Evolutionary conservation across 2,888 invertebrate species (phyloP).

Genomic region (Mesorhabditis spiculigera): DNA sequence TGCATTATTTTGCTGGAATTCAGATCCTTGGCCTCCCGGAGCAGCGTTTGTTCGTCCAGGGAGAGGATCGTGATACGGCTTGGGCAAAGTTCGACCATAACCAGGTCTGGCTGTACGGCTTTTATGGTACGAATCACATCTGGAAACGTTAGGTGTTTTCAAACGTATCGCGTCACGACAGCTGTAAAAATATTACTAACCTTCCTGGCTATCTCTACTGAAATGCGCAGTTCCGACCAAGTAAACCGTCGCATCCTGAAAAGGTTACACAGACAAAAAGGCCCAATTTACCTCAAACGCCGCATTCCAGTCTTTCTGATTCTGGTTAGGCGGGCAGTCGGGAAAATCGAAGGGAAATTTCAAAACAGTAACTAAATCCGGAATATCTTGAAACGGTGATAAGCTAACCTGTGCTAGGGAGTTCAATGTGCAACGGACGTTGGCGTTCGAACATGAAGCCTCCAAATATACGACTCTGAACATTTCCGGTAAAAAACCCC

Average conservation of each 20-base stretch:
- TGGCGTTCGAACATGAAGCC: slow-evolving; percentile 25
- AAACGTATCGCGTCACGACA: neutral
- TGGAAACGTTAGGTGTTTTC: slow-evolving; percentile 75
- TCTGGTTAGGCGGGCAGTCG: slow-evolving; percentile 26
- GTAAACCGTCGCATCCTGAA: slow-evolving; percentile 64
- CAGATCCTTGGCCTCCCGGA: slow-evolving; percentile 84
- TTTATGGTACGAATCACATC: slow-evolving; percentile 79
- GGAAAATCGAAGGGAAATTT: slow-evolving; percentile 42
- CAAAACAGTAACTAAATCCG: slow-evolving; percentile 39
- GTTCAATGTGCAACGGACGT: slow-evolving; percentile 16
- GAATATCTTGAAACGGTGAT: slow-evolving; percentile 7
- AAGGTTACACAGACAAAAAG: neutral
- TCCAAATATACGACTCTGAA: slow-evolving; percentile 18
- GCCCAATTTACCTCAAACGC: slow-evolving; percentile 15
- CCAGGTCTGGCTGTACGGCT: slow-evolving; percentile 75
- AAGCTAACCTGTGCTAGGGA: slow-evolving; percentile 20
- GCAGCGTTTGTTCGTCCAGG: slow-evolving; percentile 83
- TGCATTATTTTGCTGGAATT: slow-evolving; percentile 72
- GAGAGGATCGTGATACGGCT: slow-evolving; percentile 82
- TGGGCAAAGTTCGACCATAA: slow-evolving; percentile 88
- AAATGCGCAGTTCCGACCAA: slow-evolving; percentile 98
- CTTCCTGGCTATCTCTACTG: slow-evolving; percentile 13
- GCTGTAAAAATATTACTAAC: neutral
- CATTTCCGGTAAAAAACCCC: neutral
- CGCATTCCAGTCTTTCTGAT: slow-evolving; percentile 38